phyloP scores from a whole-genome alignment of 2,797 vertebrate genomes.

The Steatocranus sp. region DNA sequence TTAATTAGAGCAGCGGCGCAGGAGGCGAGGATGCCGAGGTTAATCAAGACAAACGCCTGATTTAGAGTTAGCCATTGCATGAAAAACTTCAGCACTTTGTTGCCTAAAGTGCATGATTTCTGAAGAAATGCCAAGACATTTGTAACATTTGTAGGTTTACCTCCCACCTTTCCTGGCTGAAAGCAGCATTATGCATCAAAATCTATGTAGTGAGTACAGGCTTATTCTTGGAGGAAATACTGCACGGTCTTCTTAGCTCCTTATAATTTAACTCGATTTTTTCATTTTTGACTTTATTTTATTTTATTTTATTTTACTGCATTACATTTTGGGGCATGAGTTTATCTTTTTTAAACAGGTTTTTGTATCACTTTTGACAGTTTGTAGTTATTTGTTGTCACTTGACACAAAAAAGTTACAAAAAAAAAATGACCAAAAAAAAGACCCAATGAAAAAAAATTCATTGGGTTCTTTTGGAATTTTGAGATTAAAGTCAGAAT shows the following conservation, averaged over 20 bases:
- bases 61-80: background rate
- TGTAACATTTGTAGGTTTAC: background rate
- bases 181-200: background rate
- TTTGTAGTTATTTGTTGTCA: background rate
- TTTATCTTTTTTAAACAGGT: background rate
- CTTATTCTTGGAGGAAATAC: background rate
- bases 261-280: background rate
- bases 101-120: background rate
- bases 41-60: conserved; percentile 17
- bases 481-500: background rate
- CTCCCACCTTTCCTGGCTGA: background rate
- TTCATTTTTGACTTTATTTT: background rate
- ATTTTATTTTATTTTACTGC: background rate
- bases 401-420: background rate
- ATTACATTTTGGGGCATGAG: background rate
- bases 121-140: background rate
- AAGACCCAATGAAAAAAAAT: background rate
- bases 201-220: background rate
- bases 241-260: background rate
- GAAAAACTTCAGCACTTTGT: background rate
- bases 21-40: background rate
- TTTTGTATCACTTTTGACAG: background rate
- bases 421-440: background rate
- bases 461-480: background rate
- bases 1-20: conserved; percentile 23